Evolutionary conservation across 2,888 invertebrate genomes (phyloP).

Genomic region (Volucella zonaria): DNA sequence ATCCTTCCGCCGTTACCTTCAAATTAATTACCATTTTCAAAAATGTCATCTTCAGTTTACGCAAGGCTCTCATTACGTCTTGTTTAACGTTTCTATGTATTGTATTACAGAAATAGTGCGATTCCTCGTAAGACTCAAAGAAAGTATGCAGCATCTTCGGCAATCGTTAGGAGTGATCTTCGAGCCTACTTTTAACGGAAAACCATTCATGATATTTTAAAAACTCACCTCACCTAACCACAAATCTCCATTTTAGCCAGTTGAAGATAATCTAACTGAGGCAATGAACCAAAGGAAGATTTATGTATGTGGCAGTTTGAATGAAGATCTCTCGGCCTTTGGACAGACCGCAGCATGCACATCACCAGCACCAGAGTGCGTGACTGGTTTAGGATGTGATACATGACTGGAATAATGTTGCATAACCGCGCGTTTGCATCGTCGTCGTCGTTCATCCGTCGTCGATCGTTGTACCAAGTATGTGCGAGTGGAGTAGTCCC

Average conservation of each 20-base stretch:
- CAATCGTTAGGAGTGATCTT: constrained; percentile 7
- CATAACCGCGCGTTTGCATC: constrained; percentile 72
- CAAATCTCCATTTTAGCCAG: constrained; percentile 63
- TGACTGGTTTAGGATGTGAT: constrained; percentile 73
- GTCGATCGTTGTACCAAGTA: constrained; percentile 7
- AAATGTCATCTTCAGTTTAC: too few species aligned
- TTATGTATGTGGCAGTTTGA: constrained; percentile 64
- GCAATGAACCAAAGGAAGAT: constrained; percentile 65
- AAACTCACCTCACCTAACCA: constrained; percentile 51
- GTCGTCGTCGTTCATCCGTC: constrained; percentile 21
- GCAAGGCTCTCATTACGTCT: too few species aligned
- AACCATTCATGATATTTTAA: constrained; percentile 65
- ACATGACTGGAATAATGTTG: constrained; percentile 73
- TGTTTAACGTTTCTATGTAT: too few species aligned
- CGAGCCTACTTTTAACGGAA: background rate
- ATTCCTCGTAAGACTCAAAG: constrained; percentile 38
- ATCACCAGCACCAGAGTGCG: constrained; percentile 55
- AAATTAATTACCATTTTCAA: too few species aligned
- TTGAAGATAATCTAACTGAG: constrained; percentile 66
- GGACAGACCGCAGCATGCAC: constrained; percentile 67
- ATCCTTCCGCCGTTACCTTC: too few species aligned
- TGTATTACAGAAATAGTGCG: background rate
- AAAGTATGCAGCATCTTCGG: constrained; percentile 43
- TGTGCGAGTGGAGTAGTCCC: constrained; percentile 25
- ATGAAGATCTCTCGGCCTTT: constrained; percentile 68